These are phyloP conservation scores for Macropis europaea DNA, from an alignment of 2,888 invertebrate species.

Conservation along the genomic window DNA sequence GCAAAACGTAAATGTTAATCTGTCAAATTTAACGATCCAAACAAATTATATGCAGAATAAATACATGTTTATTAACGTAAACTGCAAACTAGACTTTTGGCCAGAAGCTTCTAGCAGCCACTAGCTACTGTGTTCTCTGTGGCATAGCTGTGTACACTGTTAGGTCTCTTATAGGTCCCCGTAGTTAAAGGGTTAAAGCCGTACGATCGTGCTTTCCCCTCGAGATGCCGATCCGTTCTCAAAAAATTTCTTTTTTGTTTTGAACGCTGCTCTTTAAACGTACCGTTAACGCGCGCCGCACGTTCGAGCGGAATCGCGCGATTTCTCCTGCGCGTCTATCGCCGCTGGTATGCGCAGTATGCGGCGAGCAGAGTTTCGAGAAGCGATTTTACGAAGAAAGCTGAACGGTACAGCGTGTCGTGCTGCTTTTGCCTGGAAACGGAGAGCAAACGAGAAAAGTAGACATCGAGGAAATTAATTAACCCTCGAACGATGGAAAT, in stretches of 20 bases:
- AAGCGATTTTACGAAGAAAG: constrained; percentile 30
- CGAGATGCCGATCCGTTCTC: too few relatives aligned
- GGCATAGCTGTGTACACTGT: too few relatives aligned
- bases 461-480: constrained; percentile 23
- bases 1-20: too few relatives aligned
- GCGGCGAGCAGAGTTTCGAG: constrained; percentile 16
- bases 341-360: constrained; percentile 29
- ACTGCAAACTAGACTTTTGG: too few relatives aligned
- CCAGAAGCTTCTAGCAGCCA: too few relatives aligned
- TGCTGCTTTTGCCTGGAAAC: not conserved
- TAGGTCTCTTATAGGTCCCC: too few relatives aligned
- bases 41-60: too few relatives aligned
- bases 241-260: not conserved
- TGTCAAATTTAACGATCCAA: too few relatives aligned
- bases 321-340: constrained; percentile 16
- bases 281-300: constrained; percentile 21
- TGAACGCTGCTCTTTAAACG: not conserved
- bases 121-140: too few relatives aligned
- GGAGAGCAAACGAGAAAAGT: not conserved
- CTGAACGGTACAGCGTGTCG: constrained; percentile 31
- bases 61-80: too few relatives aligned
- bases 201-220: too few relatives aligned
- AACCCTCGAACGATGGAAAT: constrained; percentile 9
- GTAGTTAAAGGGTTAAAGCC: too few relatives aligned
- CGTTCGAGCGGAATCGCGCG: not conserved